A percentile compares a stretch with the other conserved stretches of the same genome.
Evolutionary conservation across 1,140 invertebrate genomes (phyloP).

Genomic region (Pseudomyrmex concolor): DNA sequence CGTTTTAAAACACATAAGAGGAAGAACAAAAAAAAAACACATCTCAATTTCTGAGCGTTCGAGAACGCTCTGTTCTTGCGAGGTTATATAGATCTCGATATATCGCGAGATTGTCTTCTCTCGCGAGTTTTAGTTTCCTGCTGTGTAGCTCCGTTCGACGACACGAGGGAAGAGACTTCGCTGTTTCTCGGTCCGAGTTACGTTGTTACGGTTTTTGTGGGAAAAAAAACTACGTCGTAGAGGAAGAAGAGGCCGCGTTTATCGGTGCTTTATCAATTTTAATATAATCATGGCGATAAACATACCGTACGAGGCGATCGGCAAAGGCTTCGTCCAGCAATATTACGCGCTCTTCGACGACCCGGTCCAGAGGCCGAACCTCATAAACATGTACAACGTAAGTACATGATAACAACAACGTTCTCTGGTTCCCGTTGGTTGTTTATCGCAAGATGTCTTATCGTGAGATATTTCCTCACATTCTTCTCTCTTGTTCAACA

Average conservation of each 20-base stretch:
- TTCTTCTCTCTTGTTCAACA: not conserved
- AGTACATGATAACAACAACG: constrained; percentile 84
- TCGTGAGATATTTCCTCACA: not conserved
- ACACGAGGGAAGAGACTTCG: no score
- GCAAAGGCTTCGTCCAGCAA: constrained; percentile 96
- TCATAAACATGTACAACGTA: constrained; percentile 96
- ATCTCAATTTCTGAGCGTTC: not conserved
- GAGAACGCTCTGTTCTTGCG: not conserved
- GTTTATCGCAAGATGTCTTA: constrained; percentile 69
- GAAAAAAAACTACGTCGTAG: not conserved
- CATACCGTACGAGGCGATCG: constrained; percentile 95
- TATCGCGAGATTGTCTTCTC: not conserved
- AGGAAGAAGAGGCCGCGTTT: not conserved
- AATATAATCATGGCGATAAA: constrained; percentile 90
- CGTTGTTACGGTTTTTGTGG: no score
- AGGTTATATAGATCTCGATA: not conserved
- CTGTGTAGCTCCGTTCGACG: not conserved
- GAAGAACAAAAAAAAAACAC: not conserved
- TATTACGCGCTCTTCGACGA: constrained; percentile 97
- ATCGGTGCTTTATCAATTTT: not conserved
- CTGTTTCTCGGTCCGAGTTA: no score
- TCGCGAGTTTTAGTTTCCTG: not conserved
- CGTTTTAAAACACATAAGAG: no score
- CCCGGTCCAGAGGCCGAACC: constrained; percentile 90
- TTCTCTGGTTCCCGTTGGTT: constrained; percentile 31